Conservation (phyloP, 2,888 invertebrate species). For the Crepidodera aurea region DNA sequence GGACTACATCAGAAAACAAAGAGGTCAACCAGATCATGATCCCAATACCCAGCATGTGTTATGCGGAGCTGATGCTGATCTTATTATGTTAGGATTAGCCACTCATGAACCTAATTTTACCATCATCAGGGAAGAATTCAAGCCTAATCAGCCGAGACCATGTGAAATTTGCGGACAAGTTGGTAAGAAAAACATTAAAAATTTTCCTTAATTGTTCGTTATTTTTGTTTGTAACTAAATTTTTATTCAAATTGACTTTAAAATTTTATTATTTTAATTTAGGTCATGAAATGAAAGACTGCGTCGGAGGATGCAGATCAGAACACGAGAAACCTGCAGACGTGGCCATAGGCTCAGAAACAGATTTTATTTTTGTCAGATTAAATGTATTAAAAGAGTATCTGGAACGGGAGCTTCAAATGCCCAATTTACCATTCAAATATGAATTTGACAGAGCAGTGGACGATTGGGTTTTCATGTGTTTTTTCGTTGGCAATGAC, state of each 20-base stretch:
- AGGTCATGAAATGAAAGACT: constrained; percentile 96
- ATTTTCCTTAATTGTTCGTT: background rate
- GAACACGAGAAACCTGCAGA: constrained; percentile 64
- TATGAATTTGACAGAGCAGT: constrained; percentile 95
- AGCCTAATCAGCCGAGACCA: constrained; percentile 93
- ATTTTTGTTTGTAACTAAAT: no score
- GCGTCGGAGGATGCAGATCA: constrained; percentile 71
- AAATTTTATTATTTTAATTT: constrained; percentile 45
- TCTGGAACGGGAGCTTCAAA: constrained; percentile 84
- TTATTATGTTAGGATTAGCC: constrained; percentile 97
- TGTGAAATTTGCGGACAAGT: constrained; percentile 94
- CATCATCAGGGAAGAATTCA: constrained; percentile 98
- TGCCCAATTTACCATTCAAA: constrained; percentile 92
- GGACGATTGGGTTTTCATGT: constrained; percentile 99
- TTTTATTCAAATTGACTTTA: no score
- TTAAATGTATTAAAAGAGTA: constrained; percentile 93
- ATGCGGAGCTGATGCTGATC: constrained; percentile 98
- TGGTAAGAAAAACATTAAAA: constrained; percentile 60
- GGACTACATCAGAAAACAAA: constrained; percentile 97
- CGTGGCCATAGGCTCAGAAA: constrained; percentile 73
- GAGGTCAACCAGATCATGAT: constrained; percentile 94
- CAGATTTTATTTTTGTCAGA: constrained; percentile 92
- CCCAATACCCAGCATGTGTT: constrained; percentile 97
- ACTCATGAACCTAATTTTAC: constrained; percentile 99
- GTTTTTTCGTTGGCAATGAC: constrained; percentile 99